phyloP scores from a whole-genome alignment of 2,888 invertebrate genomes.

The Julus scandinavius region DNA sequence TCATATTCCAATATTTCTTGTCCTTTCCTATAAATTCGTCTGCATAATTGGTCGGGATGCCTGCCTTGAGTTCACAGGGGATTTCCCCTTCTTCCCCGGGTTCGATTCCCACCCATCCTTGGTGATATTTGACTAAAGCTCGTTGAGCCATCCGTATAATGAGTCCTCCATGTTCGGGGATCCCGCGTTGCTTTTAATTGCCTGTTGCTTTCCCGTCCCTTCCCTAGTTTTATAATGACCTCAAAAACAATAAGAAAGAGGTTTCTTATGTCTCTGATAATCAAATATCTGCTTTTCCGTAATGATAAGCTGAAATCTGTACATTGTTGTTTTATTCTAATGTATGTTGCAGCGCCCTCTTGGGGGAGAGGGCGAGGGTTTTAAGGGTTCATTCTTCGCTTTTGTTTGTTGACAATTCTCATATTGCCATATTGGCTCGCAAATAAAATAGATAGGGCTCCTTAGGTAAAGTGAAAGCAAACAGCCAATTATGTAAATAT shows the following conservation, averaged over 20 bases:
- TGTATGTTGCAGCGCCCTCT: neutral
- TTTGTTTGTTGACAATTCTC: constrained; percentile 24
- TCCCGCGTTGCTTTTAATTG: constrained; percentile 15
- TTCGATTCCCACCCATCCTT: neutral
- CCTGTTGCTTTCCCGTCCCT: neutral
- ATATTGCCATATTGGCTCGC: constrained; percentile 1
- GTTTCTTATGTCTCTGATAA: constrained; percentile 33
- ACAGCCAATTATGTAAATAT: constrained; percentile 26
- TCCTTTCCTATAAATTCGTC: neutral
- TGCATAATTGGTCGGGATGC: no score
- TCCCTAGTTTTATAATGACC: constrained; percentile 12
- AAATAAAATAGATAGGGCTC: constrained; percentile 21
- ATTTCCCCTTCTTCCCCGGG: neutral
- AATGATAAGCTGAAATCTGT: constrained; percentile 4
- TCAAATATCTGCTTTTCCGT: constrained; percentile 25
- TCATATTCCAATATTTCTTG: no score
- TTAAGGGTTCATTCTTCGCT: neutral
- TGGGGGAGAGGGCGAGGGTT: neutral
- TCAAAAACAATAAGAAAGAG: constrained; percentile 33
- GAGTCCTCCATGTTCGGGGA: neutral
- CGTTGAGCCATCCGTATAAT: neutral
- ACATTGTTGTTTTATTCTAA: constrained; percentile 23
- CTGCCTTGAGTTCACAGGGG: no score
- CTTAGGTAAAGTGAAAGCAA: constrained; percentile 33
- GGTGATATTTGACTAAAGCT: constrained; percentile 20